Conservation (phyloP, 2,113 vertebrate genomes). For the Mirza zaza region DNA sequence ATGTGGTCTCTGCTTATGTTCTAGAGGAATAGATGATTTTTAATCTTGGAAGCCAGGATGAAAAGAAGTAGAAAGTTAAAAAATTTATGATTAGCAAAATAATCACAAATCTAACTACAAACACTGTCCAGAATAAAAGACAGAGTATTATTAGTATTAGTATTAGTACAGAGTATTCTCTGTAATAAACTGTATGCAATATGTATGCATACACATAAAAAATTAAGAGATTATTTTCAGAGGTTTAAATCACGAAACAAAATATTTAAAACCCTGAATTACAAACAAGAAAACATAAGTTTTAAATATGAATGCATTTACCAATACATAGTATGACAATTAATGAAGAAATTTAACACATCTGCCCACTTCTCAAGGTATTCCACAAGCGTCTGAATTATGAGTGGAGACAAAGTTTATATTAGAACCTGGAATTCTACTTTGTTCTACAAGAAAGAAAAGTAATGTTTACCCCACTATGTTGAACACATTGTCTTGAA, state of each 20-base stretch:
- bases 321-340: not conserved
- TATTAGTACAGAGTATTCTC: too few relatives aligned
- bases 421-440: constrained; percentile 19
- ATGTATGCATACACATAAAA: not conserved
- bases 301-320: not conserved
- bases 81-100: not conserved
- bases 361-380: not conserved
- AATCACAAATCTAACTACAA: not conserved
- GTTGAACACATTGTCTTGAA: constrained; percentile 54
- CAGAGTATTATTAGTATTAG: too few relatives aligned
- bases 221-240: not conserved
- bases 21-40: not conserved
- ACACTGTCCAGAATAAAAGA: not conserved
- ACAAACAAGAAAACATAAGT: not conserved
- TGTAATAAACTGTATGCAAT: not conserved
- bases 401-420: constrained; percentile 24
- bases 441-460: not conserved
- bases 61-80: not conserved
- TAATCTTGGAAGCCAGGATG: not conserved
- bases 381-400: not conserved
- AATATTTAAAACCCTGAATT: constrained; percentile 14
- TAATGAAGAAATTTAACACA: not conserved
- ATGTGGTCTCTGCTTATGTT: not conserved
- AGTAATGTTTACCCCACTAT: not conserved
- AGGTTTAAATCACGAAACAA: not conserved